Evolutionary conservation across 2,888 invertebrate species (phyloP).

Genomic region (Idaea straminata): DNA sequence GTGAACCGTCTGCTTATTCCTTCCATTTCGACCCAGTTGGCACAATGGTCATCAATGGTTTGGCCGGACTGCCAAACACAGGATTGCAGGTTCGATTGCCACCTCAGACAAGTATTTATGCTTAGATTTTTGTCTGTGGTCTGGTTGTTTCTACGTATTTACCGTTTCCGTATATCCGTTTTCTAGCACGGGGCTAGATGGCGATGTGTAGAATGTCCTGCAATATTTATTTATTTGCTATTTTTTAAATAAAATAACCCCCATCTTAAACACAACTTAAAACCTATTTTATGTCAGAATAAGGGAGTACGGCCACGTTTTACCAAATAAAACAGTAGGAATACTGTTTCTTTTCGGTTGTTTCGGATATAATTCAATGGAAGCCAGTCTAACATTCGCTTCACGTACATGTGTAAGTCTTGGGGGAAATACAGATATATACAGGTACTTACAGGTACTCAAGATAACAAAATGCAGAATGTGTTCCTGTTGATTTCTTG

Average conservation of each 20-base stretch:
- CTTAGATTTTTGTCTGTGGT: too few species aligned
- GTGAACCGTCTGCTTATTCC: too few species aligned
- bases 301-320: background rate
- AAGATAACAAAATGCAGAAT: background rate
- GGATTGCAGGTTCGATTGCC: too few species aligned
- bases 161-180: too few species aligned
- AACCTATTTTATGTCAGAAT: background rate
- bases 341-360: background rate
- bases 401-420: background rate
- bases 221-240: too few species aligned
- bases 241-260: background rate
- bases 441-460: background rate
- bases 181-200: too few species aligned
- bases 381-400: background rate
- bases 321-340: background rate
- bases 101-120: too few species aligned
- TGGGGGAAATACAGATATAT: background rate
- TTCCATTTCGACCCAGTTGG: too few species aligned
- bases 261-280: background rate
- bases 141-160: too few species aligned
- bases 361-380: slow-evolving; percentile 1
- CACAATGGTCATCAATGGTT: too few species aligned
- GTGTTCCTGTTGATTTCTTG: background rate
- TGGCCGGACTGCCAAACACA: too few species aligned
- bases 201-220: too few species aligned